phyloP scores from a whole-genome alignment of 2,797 vertebrate genomes.

The Babyrousa celebensis region DNA sequence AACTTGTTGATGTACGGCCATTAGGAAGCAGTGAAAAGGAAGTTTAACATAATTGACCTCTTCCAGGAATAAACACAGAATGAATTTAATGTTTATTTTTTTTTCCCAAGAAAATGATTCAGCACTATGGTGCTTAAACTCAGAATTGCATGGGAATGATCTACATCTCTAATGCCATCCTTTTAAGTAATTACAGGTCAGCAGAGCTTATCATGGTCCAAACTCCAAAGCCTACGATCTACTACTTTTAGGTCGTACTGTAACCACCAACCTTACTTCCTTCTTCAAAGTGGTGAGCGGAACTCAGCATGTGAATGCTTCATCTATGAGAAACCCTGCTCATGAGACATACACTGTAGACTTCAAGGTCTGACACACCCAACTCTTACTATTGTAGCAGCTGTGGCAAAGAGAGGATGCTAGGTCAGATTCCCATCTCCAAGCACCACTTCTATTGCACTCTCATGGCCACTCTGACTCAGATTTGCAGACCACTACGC shows the following conservation, averaged over 20 bases:
- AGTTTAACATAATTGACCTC: conserved; percentile 23
- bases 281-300: not conserved
- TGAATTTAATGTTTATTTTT: conserved; percentile 23
- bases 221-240: conserved; percentile 32
- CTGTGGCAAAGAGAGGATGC: conserved; percentile 19
- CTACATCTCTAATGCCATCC: not conserved
- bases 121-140: not conserved
- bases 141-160: conserved; percentile 43
- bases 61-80: conserved; percentile 51
- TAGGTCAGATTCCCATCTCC: not conserved
- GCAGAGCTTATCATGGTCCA: not conserved
- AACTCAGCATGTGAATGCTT: not conserved
- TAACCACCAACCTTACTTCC: conserved; percentile 49
- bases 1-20: not conserved
- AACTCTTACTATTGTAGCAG: conserved; percentile 31
- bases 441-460: not conserved
- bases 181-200: conserved; percentile 66
- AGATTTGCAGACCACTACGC: not conserved
- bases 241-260: not conserved
- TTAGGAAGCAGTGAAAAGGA: conserved; percentile 42
- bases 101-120: conserved; percentile 44
- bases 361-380: conserved; percentile 47
- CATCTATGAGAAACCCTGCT: not conserved
- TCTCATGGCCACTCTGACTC: not conserved
- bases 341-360: conserved; percentile 17